Conservation (phyloP, 2,797 vertebrate genomes). For the Lepus oiostolus region DNA sequence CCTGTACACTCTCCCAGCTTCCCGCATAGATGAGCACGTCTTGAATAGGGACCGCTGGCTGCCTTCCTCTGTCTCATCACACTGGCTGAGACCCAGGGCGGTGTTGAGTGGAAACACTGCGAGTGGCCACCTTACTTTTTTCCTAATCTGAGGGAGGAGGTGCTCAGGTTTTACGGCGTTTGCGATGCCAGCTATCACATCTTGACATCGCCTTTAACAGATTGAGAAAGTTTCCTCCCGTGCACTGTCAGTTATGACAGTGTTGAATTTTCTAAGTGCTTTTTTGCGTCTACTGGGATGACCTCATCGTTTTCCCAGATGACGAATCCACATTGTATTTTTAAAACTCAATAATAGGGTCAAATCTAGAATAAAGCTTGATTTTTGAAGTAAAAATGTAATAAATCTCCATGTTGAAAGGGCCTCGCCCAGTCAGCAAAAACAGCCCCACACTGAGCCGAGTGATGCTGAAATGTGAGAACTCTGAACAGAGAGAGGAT, state of each 20-base stretch:
- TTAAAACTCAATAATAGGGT: background rate
- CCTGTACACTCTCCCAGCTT: background rate
- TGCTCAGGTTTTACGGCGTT: background rate
- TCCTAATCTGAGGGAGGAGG: background rate
- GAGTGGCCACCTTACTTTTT: background rate
- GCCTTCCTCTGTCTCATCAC: background rate
- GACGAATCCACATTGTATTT: background rate
- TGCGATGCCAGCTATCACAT: background rate
- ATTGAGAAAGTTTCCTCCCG: background rate
- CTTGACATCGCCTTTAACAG: background rate
- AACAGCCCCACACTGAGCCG: background rate
- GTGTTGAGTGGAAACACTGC: background rate
- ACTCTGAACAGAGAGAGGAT: background rate
- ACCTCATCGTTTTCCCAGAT: background rate
- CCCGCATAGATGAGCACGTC: background rate
- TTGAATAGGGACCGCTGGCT: background rate
- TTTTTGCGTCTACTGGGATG: background rate
- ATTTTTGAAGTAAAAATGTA: background rate
- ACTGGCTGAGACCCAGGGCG: background rate
- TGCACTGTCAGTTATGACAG: background rate
- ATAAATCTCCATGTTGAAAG: background rate
- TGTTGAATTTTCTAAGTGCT: background rate
- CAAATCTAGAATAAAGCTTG: background rate
- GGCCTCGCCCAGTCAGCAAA: background rate
- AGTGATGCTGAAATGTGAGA: background rate